Evolutionary conservation across 2,113 vertebrate species (phyloP), one percentile per base, ranked within the genome.

Genomic region (Erpornis zantholeuca): DNA sequence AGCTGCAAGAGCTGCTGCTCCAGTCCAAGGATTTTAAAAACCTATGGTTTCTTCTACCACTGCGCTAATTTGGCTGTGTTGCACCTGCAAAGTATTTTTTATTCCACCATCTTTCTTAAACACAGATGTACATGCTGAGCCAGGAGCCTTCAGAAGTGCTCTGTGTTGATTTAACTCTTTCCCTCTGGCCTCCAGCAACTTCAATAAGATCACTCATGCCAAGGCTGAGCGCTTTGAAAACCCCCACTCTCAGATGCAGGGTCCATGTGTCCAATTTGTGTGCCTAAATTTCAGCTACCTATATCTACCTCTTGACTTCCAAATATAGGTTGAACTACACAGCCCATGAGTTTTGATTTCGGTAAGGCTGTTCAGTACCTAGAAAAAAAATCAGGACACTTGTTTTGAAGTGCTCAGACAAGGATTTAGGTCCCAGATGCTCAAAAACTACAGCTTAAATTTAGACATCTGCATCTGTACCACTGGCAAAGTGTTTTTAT

Each of bases 61-160:
- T 0, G 0, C 0, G 0, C 57, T 91, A 90, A 94, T 94, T 95
- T 94, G 77, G 65, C 42, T 4, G 3, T n/a, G 76, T 64, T 96
- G 92, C 96, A 96, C 94, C 92, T 96, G 96, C 92, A 86, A 95
- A 95, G 90, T 73, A 81, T 71, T 92, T 95, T 96, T 95, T 88
- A 86, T 96, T 96, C 94, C 92, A 77, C 76, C 82, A 60, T 93
- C 82, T 60, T 91, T 83, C 90, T 92, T 83, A 92, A 96, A 95
- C 93, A 94, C 94, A 96, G 94, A 97, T 95, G 94, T 80, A 92
- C 94, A 83, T 40, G 85, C 96, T 93, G 95, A 86, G 93, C 88
- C 15, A 27, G 82, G 44, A 94, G 79, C 92, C 44, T 90, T 96
- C 95, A 94, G 82, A 96, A 94, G 85, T 75, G 79, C 64, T 94